Base-by-base conservation (phyloP, 2,113 vertebrate species). In the Pao palembangensis region DNA sequence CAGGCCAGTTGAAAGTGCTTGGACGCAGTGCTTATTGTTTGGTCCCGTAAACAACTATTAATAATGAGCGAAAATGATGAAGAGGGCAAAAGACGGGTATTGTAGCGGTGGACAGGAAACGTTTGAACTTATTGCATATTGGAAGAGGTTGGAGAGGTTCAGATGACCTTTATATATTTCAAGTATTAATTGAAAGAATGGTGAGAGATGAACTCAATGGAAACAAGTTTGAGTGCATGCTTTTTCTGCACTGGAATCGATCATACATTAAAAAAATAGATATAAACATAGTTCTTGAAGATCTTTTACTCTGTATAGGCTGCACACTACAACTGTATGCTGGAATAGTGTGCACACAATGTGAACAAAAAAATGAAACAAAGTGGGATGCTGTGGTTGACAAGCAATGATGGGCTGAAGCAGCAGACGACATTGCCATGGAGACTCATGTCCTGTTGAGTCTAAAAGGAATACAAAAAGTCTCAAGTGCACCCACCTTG, bases 401-500 rank as follows among this genome's bases (percentile, higher is more conserved):
- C 41, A 57, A 16, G 3, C 23, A 48, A 13, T 38, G 20, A 63
- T 12, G 55, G n/a, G 41, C 58, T 48, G n/a, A 58, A 51, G 21
- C 38, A 4, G 44, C 25, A 28, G 25, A 6, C 4, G 6, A 28
- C 25, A 64, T 78, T 65, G 68, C 55, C 51, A 10, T 43, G 54
- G 65, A 66, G 28, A 74, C 71, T 61, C 58, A 63, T 54, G 69
- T 85, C 80, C 78, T 80, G 82, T 81, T 76, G 61, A 74, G 82
- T 80, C 75, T 82, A 38, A 31, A 18, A 50, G 19, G 44, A 46
- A 53, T 60, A 51, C 64, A 64, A 50, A 75, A 83, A 87, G 76
- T 48, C 51, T 6, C 11, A 38, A 38, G 52, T 79, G 64, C 69
- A 63, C 69, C 80, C 71, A 52, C 55, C 52, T 17, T 13, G n/a